Evolutionary conservation across 2,797 vertebrate species (phyloP).

Genomic region (Gobio occitaniae): DNA sequence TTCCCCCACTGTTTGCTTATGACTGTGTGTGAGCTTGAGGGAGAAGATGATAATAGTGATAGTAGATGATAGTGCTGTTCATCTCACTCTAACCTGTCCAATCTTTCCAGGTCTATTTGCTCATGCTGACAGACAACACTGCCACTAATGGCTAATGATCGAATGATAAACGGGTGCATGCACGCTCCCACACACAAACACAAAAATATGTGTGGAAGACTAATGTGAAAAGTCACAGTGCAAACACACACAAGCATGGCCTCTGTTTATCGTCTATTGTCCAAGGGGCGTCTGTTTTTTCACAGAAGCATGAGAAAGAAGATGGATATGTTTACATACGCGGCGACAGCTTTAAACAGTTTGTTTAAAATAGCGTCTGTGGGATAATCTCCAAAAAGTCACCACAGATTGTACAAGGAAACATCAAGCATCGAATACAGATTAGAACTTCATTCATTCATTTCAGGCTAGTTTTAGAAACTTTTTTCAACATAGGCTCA

Average conservation of each 20-base stretch:
- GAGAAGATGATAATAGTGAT: conserved; percentile 15
- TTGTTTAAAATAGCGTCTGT: conserved; percentile 22
- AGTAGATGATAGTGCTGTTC: conserved; percentile 38
- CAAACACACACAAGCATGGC: conserved; percentile 41
- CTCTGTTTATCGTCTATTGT: conserved; percentile 60
- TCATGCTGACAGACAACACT: conserved; percentile 67
- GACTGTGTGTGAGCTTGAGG: conserved; percentile 48
- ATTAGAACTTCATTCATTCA: neutral
- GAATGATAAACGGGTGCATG: conserved; percentile 63
- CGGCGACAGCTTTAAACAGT: conserved; percentile 59
- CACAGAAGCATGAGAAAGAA: conserved; percentile 60
- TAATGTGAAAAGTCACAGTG: conserved; percentile 64
- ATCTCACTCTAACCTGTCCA: conserved; percentile 44
- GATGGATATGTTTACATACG: conserved; percentile 68
- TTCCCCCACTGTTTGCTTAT: conserved; percentile 48
- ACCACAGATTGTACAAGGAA: neutral
- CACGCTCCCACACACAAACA: conserved; percentile 40
- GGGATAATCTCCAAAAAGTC: conserved; percentile 22
- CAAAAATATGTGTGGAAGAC: conserved; percentile 68
- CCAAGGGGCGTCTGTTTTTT: conserved; percentile 65
- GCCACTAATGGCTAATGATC: conserved; percentile 61
- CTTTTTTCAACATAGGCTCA: neutral
- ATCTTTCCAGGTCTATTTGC: conserved; percentile 68
- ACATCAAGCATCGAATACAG: conserved; percentile 9
- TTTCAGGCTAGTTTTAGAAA: neutral